Evolutionary conservation across 2,797 vertebrate genomes (phyloP).

Genomic region (Pangasius krempfi): DNA sequence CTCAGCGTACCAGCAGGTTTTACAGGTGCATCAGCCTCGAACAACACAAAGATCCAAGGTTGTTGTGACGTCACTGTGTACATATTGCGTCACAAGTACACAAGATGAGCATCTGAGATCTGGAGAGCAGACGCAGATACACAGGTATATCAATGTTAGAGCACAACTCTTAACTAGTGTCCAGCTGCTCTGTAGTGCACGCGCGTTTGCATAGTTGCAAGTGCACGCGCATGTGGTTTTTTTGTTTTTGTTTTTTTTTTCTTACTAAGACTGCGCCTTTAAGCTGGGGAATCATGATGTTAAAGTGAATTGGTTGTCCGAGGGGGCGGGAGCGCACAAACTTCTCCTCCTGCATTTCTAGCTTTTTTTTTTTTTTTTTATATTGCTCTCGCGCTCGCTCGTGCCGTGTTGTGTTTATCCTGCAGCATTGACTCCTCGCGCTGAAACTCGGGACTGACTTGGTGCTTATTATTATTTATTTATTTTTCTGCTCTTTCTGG

Average conservation of each 20-base stretch:
- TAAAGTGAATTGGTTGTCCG: slow-evolving; percentile 17
- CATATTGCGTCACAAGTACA: slow-evolving; percentile 31
- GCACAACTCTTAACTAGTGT: too few relatives aligned
- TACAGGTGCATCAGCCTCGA: slow-evolving; percentile 21
- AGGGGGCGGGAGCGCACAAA: slow-evolving; percentile 26
- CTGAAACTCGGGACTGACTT: background rate
- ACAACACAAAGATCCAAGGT: slow-evolving; percentile 12
- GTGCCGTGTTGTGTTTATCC: background rate
- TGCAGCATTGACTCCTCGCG: background rate
- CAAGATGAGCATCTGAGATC: background rate
- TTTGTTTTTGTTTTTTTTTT: background rate
- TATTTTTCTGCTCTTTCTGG: too few relatives aligned
- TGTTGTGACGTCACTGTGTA: slow-evolving; percentile 51
- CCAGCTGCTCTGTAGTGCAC: background rate
- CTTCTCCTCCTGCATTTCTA: slow-evolving; percentile 14
- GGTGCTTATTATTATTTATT: background rate
- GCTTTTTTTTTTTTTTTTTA: background rate
- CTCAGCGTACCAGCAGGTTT: background rate
- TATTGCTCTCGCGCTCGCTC: background rate
- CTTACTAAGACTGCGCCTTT: slow-evolving; percentile 20
- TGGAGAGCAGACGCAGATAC: background rate
- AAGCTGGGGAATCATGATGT: background rate
- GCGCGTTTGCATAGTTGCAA: background rate
- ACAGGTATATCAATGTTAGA: background rate
- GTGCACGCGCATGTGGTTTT: background rate